Conservation (phyloP, 1,140 invertebrate genomes). For the Panulirus ornatus region DNA sequence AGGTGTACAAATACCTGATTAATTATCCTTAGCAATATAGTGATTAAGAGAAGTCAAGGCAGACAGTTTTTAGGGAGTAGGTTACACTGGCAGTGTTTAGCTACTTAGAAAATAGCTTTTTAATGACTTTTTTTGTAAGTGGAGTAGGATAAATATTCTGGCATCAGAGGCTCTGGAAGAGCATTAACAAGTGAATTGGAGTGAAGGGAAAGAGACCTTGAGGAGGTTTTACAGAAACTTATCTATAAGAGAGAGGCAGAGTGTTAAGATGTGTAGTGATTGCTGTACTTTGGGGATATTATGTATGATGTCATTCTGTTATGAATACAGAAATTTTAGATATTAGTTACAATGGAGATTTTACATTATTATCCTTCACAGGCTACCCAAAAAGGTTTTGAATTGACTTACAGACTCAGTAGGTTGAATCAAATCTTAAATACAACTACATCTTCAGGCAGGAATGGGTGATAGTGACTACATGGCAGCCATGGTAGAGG, state of each 20-base stretch:
- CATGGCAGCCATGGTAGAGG: constrained; percentile 89
- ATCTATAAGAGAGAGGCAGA: not conserved
- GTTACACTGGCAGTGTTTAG: no score
- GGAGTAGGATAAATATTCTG: not conserved
- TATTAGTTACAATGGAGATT: not conserved
- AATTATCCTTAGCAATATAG: no score
- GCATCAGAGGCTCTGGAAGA: not conserved
- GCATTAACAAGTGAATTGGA: not conserved
- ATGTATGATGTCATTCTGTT: not conserved
- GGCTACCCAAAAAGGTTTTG: no score
- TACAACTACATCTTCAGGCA: constrained; percentile 79
- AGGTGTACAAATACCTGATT: no score
- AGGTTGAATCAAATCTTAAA: not conserved
- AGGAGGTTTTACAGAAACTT: no score
- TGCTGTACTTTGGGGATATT: no score
- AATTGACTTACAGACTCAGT: no score
- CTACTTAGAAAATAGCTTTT: no score
- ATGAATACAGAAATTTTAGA: not conserved
- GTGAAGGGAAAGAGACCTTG: not conserved
- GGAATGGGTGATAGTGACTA: constrained; percentile 95
- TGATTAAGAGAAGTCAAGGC: no score
- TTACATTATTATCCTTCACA: no score
- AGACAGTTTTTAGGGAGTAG: no score
- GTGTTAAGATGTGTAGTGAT: not conserved
- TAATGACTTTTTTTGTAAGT: no score